Evolutionary conservation across 1,140 invertebrate genomes (phyloP).

Genomic region (Paramacrobiotus metropolitanus): DNA sequence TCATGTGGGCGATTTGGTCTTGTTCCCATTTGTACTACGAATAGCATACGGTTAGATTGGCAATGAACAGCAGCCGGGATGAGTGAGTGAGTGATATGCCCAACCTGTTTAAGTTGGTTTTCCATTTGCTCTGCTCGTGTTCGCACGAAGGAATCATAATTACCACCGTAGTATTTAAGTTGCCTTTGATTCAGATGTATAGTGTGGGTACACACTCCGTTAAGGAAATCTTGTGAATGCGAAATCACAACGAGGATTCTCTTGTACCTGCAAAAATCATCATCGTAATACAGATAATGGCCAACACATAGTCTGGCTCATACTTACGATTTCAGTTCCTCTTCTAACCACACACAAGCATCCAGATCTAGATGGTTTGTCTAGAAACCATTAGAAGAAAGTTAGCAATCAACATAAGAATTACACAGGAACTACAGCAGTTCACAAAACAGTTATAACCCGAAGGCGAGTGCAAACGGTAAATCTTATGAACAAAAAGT

Average conservation of each 20-base stretch:
- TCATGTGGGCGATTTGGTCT: constrained; percentile 97
- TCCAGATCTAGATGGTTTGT: constrained; percentile 49
- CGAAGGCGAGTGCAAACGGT: too few relatives aligned
- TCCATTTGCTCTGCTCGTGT: constrained; percentile 80
- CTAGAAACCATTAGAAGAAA: too few relatives aligned
- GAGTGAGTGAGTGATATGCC: not conserved
- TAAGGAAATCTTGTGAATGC: constrained; percentile 99
- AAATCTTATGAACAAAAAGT: too few relatives aligned
- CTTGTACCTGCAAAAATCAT: constrained; percentile 51
- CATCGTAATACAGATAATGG: too few relatives aligned
- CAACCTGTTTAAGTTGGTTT: constrained; percentile 70
- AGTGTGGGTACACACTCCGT: constrained; percentile 96
- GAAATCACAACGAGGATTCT: constrained; percentile 94
- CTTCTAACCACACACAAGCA: constrained; percentile 97
- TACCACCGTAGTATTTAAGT: constrained; percentile 77
- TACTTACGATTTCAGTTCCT: constrained; percentile 65
- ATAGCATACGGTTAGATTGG: too few relatives aligned
- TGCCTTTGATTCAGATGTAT: constrained; percentile 81
- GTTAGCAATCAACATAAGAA: too few relatives aligned
- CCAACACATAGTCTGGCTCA: too few relatives aligned
- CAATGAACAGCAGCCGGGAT: too few relatives aligned
- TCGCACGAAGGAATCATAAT: constrained; percentile 84
- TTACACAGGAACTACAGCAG: too few relatives aligned
- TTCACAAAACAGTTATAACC: too few relatives aligned
- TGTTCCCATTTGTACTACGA: constrained; percentile 94